Conservation (phyloP, 1,140 invertebrate species). For the Ectropis grisescens region DNA sequence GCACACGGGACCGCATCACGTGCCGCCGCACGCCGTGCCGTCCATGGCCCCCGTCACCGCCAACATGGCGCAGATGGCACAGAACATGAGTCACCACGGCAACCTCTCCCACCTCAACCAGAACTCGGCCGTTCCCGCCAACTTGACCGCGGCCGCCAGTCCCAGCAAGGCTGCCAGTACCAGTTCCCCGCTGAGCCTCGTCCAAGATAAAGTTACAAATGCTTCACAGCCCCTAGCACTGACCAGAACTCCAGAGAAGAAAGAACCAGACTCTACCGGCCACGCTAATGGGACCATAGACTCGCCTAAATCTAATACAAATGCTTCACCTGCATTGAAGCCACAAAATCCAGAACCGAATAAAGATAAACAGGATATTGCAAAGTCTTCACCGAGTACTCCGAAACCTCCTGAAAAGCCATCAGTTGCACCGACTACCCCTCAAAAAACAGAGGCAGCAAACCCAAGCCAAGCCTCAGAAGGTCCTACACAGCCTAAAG, state of each 20-base stretch:
- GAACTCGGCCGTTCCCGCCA: slow-evolving; percentile 29
- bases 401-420: slow-evolving; percentile 56
- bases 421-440: slow-evolving; percentile 31
- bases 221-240: slow-evolving; percentile 45
- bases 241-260: slow-evolving; percentile 57
- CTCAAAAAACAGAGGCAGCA: slow-evolving; percentile 37
- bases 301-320: slow-evolving; percentile 40
- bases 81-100: slow-evolving; percentile 64
- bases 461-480: slow-evolving; percentile 28
- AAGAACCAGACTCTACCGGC: slow-evolving; percentile 44
- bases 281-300: slow-evolving; percentile 58
- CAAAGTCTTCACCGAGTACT: slow-evolving; percentile 59
- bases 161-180: slow-evolving; percentile 42
- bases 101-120: slow-evolving; percentile 53
- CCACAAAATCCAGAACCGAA: slow-evolving; percentile 49
- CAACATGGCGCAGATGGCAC: slow-evolving; percentile 63
- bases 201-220: slow-evolving; percentile 41
- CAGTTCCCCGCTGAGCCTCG: slow-evolving; percentile 49
- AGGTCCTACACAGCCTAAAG: slow-evolving; percentile 42
- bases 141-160: slow-evolving; percentile 26
- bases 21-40: slow-evolving; percentile 40
- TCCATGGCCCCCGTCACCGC: slow-evolving; percentile 56
- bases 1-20: slow-evolving; percentile 27
- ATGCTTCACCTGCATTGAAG: slow-evolving; percentile 36
- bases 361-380: slow-evolving; percentile 57